Evolutionary conservation across 2,113 vertebrate species (phyloP), one percentile per base, ranked within the genome.

Genomic region (Girardinichthys multiradiatus): DNA sequence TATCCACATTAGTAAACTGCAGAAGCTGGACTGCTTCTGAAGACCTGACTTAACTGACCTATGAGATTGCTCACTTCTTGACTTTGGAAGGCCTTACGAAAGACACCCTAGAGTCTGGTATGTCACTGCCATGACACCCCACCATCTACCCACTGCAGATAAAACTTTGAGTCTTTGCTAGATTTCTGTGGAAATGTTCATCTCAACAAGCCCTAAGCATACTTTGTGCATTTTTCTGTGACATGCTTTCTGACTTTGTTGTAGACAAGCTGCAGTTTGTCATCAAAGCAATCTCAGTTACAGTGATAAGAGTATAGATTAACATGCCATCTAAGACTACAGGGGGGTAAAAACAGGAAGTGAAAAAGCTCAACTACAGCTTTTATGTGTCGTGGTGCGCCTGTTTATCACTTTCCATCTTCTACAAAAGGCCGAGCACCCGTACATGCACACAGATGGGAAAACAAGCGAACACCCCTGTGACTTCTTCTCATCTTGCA

Each of bases 181-280:
- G 0, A 27, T 57, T 69, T 64, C 42, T 62, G 64, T 62, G 30
- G 54, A 70, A 1, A 45, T 57, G 10, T 10, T 33, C 5, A 13
- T 66, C 54, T 30, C 37, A 83, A 72, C 77, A 72, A 81, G 58
- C 31, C 21, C 17, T 24, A n/a, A 6, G 31, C 31, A 33, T 33
- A 33, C 6, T 33, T 33, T 74, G 57, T 58, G 27, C 35, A 58
- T 57, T 12, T 24, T 28, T 51, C 15, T 0, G 19, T 59, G 14
- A 64, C 72, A 66, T n/a, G 29, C 26, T 35, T 13, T 51, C 57
- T 14, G 7, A 45, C 21, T 70, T 35, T 9, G n/a, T 65, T 54
- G 27, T 8, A 33, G 65, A 82, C 79, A 61, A 58, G 76, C 45
- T 63, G 54, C 0, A 70, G 73, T 86, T 39, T 19, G 79, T n/a